phyloP scores from a whole-genome alignment of 2,797 vertebrate genomes.

The Chelon labrosus region DNA sequence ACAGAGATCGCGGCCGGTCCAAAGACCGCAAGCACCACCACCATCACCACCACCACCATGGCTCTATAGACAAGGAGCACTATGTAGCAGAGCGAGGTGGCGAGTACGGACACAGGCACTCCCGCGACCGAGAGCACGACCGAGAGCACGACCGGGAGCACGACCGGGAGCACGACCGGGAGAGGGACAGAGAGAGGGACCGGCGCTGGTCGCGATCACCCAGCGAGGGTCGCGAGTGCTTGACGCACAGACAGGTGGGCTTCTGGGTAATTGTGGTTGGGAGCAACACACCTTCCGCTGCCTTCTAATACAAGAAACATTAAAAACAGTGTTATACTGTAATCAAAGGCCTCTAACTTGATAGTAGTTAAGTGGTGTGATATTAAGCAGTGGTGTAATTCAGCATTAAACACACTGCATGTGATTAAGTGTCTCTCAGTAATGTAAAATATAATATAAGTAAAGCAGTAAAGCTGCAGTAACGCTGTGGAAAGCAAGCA shows the following conservation, averaged over 20 bases:
- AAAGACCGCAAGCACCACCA: constrained; percentile 94
- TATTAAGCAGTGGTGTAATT: not conserved
- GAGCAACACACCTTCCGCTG: not conserved
- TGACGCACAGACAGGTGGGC: constrained; percentile 96
- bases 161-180: constrained; percentile 74
- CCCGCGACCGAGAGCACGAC: constrained; percentile 76
- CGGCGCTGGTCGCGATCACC: constrained; percentile 94
- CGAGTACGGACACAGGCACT: constrained; percentile 86
- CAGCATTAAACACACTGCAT: not conserved
- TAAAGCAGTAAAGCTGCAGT: too few species aligned
- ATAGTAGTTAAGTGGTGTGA: not conserved
- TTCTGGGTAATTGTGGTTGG: constrained; percentile 38
- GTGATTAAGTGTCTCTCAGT: too few species aligned
- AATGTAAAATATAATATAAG: too few species aligned
- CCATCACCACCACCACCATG: constrained; percentile 87
- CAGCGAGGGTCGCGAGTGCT: constrained; percentile 92
- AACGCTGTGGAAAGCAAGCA: too few species aligned
- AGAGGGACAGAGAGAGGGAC: constrained; percentile 76
- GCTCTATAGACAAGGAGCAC: constrained; percentile 91
- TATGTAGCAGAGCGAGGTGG: constrained; percentile 84
- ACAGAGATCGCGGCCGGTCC: constrained; percentile 91
- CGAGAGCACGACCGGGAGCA: constrained; percentile 40
- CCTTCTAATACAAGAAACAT: not conserved
- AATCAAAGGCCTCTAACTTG: constrained; percentile 30
- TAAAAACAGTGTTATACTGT: constrained; percentile 2